These are phyloP conservation scores for Leptinotarsa undecemlineata DNA, from an alignment of 1,140 invertebrate species.

Conservation along the genomic window DNA sequence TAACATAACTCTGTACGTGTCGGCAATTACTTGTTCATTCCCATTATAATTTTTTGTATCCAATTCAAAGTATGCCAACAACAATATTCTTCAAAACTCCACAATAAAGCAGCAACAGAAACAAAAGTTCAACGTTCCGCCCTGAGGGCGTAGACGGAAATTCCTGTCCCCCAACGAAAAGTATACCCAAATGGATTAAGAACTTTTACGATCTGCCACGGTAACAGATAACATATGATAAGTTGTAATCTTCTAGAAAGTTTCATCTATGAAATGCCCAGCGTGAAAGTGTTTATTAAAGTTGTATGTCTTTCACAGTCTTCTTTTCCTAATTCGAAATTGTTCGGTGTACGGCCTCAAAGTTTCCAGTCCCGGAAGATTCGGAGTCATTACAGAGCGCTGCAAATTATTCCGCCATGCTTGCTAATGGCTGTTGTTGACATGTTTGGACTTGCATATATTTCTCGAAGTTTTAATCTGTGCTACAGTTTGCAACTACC, in stretches of 20 bases:
- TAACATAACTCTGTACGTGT: too few relatives aligned
- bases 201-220: conserved; percentile 26
- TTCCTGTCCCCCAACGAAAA: conserved; percentile 1
- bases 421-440: conserved; percentile 48
- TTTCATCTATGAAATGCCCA: neutral
- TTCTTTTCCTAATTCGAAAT: conserved; percentile 6
- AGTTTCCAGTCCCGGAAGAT: neutral
- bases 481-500: conserved; percentile 42
- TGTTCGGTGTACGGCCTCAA: neutral
- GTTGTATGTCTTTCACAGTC: conserved; percentile 1
- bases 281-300: conserved; percentile 11
- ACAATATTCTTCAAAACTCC: neutral
- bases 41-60: neutral
- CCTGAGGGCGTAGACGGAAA: neutral
- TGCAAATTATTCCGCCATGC: conserved; percentile 43
- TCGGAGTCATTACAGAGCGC: conserved; percentile 7
- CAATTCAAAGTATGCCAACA: neutral
- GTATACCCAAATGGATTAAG: conserved; percentile 21
- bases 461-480: conserved; percentile 39
- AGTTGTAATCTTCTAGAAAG: conserved; percentile 15
- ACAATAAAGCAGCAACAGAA: neutral
- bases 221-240: conserved; percentile 17
- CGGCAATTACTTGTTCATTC: too few relatives aligned
- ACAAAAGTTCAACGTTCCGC: conserved; percentile 6
- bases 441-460: conserved; percentile 45